phyloP scores from a whole-genome alignment of 2,888 invertebrate genomes.

The Acronicta psi region DNA sequence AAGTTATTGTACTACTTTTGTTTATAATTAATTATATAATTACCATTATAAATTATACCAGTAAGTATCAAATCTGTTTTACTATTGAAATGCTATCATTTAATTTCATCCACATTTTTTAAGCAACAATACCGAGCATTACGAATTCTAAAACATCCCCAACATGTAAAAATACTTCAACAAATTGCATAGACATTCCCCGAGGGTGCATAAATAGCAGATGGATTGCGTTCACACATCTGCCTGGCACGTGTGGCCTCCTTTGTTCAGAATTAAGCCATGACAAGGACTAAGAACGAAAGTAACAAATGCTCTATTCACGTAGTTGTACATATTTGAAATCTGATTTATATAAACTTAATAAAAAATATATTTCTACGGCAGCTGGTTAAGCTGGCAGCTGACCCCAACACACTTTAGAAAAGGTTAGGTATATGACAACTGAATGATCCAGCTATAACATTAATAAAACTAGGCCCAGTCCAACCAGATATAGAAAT shows the following conservation, averaged over 20 bases:
- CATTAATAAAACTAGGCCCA: slow-evolving; percentile 36
- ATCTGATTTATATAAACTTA: slow-evolving; percentile 39
- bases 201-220: slow-evolving; percentile 60
- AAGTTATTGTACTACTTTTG: too few species aligned
- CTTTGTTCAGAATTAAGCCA: slow-evolving; percentile 23
- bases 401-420: slow-evolving; percentile 36
- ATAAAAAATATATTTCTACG: slow-evolving; percentile 25
- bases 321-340: slow-evolving; percentile 31
- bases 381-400: slow-evolving; percentile 38
- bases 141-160: slow-evolving; percentile 30
- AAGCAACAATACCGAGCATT: slow-evolving; percentile 14
- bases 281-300: slow-evolving; percentile 24
- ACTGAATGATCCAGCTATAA: slow-evolving; percentile 27
- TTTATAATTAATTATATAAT: too few species aligned
- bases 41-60: too few species aligned
- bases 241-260: slow-evolving; percentile 75
- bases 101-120: slow-evolving; percentile 16
- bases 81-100: slow-evolving; percentile 4
- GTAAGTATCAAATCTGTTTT: too few species aligned
- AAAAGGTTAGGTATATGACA: slow-evolving; percentile 25
- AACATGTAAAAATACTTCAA: slow-evolving; percentile 35
- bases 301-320: slow-evolving; percentile 36
- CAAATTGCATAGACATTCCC: slow-evolving; percentile 41
- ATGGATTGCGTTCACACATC: slow-evolving; percentile 73
- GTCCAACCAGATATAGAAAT: slow-evolving; percentile 20